phyloP scores from a whole-genome alignment of 2,797 vertebrate genomes.

The Agapornis canus region DNA sequence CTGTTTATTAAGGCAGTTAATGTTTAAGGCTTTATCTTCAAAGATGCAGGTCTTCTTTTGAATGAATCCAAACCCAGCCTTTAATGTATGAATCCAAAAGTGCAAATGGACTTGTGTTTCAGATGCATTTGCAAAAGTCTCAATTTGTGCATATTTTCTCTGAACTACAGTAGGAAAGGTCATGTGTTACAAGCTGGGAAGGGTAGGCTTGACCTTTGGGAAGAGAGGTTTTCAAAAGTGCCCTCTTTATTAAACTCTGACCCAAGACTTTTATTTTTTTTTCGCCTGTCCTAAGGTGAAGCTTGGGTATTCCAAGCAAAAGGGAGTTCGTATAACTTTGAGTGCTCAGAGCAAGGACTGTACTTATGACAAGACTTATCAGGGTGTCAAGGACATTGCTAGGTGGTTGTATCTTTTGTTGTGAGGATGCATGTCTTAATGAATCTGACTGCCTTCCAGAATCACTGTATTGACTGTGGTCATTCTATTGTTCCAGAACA shows the following conservation, averaged over 20 bases:
- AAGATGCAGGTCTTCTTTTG: not conserved
- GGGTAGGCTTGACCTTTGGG: not conserved
- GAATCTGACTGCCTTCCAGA: not conserved
- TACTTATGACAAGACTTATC: not conserved
- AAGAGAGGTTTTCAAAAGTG: not conserved
- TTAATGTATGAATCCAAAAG: not conserved
- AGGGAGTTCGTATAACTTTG: not conserved
- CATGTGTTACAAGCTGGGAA: not conserved
- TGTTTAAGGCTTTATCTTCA: not conserved
- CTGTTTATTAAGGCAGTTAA: not conserved
- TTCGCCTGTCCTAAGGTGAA: not conserved
- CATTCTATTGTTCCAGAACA: not conserved
- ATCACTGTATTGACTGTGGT: not conserved
- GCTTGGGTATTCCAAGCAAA: not conserved
- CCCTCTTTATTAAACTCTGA: not conserved
- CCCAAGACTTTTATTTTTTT: not conserved
- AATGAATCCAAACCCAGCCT: not conserved
- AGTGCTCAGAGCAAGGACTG: not conserved
- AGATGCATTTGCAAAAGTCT: not conserved
- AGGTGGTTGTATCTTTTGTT: not conserved
- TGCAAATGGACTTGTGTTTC: not conserved
- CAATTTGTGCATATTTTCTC: not conserved
- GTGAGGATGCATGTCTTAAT: not conserved
- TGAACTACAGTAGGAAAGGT: not conserved
- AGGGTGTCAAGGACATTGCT: not conserved